These are phyloP conservation scores for Tenebrio molitor DNA, from an alignment of 1,140 invertebrate species.

Conservation along the genomic window DNA sequence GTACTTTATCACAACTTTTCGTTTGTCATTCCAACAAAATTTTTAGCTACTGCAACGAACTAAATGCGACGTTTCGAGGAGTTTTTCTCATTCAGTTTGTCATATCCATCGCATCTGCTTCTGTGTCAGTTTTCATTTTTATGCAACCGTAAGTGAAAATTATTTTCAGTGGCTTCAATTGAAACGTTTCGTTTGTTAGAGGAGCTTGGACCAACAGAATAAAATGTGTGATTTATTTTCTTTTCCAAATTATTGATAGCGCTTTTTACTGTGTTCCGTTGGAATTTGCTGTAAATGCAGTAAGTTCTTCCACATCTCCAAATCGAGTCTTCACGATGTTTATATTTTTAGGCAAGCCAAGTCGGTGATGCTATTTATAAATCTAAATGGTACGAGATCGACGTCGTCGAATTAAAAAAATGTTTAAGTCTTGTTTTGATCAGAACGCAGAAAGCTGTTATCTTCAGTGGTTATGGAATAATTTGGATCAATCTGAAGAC, in stretches of 20 bases:
- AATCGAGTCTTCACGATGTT: too few species aligned
- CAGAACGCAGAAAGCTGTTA: background rate
- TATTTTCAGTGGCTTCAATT: background rate
- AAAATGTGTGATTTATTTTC: background rate
- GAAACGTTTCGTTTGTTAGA: background rate
- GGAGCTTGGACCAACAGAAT: background rate
- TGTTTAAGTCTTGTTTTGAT: background rate
- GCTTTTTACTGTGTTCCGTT: background rate
- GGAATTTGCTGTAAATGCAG: background rate
- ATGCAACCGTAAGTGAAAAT: background rate
- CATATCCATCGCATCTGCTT: background rate
- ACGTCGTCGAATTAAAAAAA: background rate
- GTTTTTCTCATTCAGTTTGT: background rate
- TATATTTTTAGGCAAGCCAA: background rate
- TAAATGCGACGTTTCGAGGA: background rate
- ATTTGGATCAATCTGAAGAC: slow-evolving; percentile 3
- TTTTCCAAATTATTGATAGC: background rate
- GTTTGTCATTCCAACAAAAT: background rate
- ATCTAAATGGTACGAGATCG: background rate
- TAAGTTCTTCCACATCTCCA: too few species aligned
- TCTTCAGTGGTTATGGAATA: background rate
- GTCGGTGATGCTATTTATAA: background rate
- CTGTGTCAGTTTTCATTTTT: background rate
- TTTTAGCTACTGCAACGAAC: background rate
- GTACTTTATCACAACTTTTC: background rate